Percentiles rank a stretch among this genome's conserved stretches.
phyloP scores from a whole-genome alignment of 2,797 vertebrate genomes.

The Limnodromus scolopaceus region DNA sequence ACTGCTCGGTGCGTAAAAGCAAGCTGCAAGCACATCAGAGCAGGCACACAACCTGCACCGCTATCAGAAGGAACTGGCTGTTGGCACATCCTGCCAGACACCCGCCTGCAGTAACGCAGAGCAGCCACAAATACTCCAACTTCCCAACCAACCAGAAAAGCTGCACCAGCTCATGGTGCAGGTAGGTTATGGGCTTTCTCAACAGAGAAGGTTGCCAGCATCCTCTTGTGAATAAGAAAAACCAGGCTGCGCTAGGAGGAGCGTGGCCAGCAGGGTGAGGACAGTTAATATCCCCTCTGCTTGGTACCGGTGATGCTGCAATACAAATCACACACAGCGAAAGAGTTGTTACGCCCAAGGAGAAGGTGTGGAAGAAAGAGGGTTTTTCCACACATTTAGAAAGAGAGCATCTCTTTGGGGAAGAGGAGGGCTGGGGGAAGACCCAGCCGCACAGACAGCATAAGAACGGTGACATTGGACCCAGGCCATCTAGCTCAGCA shows the following conservation, averaged over 20 bases:
- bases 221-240: not conserved
- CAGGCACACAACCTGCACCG: fast-evolving
- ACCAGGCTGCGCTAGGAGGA: not conserved
- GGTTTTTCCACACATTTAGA: not conserved
- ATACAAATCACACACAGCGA: fast-evolving
- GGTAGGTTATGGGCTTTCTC: not conserved
- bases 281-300: not conserved
- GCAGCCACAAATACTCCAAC: not conserved
- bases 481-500: not conserved
- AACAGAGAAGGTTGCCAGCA: not conserved
- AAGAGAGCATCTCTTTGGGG: not conserved
- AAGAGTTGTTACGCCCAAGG: not conserved
- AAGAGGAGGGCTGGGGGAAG: not conserved
- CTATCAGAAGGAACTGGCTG: not conserved
- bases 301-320: not conserved
- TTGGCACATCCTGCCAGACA: not conserved
- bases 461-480: not conserved
- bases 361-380: not conserved
- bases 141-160: not conserved
- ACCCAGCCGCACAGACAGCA: not conserved
- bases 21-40: not conserved
- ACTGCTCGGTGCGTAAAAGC: not conserved
- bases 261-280: not conserved
- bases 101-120: not conserved
- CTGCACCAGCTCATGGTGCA: not conserved